Conservation (phyloP, 2,888 invertebrate genomes). For the Mesodorylaimus sp. region DNA sequence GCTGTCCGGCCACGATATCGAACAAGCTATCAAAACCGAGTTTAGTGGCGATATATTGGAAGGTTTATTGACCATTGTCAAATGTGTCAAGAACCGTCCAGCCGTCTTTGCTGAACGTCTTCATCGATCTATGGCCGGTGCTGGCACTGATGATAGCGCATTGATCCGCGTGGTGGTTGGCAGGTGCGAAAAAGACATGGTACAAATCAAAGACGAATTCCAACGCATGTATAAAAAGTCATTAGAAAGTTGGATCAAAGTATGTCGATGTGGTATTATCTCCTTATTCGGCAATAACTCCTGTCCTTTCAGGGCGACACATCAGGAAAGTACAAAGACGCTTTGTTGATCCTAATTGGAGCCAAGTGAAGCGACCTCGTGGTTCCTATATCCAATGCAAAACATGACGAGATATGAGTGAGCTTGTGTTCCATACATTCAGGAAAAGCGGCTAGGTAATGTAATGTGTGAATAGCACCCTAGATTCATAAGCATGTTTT, state of each 20-base stretch:
- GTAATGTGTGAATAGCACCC: too few relatives aligned
- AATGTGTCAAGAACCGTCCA: constrained; percentile 18
- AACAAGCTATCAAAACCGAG: constrained; percentile 25
- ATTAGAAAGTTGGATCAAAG: constrained; percentile 37
- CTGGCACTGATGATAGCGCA: constrained; percentile 27
- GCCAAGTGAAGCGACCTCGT: too few relatives aligned
- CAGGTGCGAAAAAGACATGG: constrained; percentile 45
- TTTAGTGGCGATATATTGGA: constrained; percentile 31
- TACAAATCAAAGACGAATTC: constrained; percentile 61
- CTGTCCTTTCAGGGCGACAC: constrained; percentile 17
- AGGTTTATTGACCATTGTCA: constrained; percentile 26
- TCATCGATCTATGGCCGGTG: constrained; percentile 15
- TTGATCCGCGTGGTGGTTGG: constrained; percentile 28
- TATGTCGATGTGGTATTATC: not conserved
- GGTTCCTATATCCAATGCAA: too few relatives aligned
- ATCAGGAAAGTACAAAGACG: constrained; percentile 25
- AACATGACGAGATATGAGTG: too few relatives aligned
- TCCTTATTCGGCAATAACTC: not conserved
- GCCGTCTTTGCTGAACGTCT: constrained; percentile 2
- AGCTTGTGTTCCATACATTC: too few relatives aligned
- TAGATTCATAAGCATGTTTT: too few relatives aligned
- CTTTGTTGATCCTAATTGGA: constrained; percentile 22
- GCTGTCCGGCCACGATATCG: constrained; percentile 29
- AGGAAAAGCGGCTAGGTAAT: too few relatives aligned
- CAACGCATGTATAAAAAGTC: constrained; percentile 52